Evolutionary conservation across 2,797 vertebrate species (phyloP).

Genomic region (Erithacus rubecula): DNA sequence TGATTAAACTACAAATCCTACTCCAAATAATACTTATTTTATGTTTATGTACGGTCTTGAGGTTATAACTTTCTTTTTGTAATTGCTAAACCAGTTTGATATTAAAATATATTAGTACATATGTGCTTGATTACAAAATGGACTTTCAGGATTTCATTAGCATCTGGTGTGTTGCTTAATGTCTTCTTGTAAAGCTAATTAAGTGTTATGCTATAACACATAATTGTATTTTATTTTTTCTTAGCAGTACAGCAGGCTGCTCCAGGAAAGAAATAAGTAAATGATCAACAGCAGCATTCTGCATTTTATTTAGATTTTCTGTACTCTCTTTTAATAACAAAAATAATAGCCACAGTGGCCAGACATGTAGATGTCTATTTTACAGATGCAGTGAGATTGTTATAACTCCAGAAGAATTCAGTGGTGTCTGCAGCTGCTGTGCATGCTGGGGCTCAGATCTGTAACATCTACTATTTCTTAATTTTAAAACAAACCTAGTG

Average conservation of each 20-base stretch:
- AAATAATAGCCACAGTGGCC: not conserved
- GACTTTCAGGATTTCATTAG: conserved; percentile 40
- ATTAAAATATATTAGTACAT: conserved; percentile 4
- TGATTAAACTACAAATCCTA: not conserved
- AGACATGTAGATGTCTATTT: not conserved
- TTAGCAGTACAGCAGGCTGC: not conserved
- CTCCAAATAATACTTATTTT: not conserved
- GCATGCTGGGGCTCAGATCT: not conserved
- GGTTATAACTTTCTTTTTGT: not conserved
- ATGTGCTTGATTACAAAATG: conserved; percentile 15
- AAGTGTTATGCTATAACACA: not conserved
- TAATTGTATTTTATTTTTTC: conserved; percentile 2
- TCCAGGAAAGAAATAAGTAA: not conserved
- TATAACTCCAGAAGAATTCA: not conserved
- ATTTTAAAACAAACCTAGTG: not conserved
- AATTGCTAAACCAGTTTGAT: not conserved
- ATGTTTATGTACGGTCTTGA: not conserved
- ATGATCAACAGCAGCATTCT: not conserved
- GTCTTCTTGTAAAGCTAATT: conserved; percentile 36
- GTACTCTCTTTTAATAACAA: not conserved
- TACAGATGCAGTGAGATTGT: not conserved
- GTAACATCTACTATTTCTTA: not conserved
- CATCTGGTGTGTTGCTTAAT: conserved; percentile 19
- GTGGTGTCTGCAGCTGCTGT: not conserved
- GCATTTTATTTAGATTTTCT: not conserved